phyloP scores from a whole-genome alignment of 1,140 invertebrate species.

The Sesamia nonagrioides region DNA sequence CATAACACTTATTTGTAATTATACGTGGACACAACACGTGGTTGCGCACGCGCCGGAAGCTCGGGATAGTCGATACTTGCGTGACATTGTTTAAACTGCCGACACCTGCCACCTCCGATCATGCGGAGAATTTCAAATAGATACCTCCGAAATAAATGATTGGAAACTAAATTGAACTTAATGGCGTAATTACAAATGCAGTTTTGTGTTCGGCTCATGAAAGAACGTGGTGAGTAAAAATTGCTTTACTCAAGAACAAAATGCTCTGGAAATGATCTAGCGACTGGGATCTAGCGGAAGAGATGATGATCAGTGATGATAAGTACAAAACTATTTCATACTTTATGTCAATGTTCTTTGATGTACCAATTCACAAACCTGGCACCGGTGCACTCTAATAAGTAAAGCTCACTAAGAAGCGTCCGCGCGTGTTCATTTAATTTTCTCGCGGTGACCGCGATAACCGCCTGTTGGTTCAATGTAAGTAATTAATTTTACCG shows the following conservation, averaged over 20 bases:
- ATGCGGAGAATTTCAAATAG: conserved; percentile 62
- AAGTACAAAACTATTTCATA: too few species aligned
- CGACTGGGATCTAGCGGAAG: too few species aligned
- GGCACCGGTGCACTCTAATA: conserved; percentile 16
- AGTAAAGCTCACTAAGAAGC: conserved; percentile 55
- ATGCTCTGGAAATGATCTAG: too few species aligned
- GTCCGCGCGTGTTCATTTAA: conserved; percentile 73
- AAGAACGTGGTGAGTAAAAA: too few species aligned
- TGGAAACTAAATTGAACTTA: not conserved
- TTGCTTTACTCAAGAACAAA: not conserved
- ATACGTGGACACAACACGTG: conserved; percentile 64
- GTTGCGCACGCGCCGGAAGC: conserved; percentile 75
- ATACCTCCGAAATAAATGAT: conserved; percentile 38
- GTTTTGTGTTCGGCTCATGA: not conserved
- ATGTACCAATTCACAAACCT: not conserved
- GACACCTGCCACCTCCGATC: conserved; percentile 59
- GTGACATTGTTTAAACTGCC: conserved; percentile 57
- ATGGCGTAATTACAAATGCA: not conserved
- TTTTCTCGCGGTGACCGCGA: conserved; percentile 73
- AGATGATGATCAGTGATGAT: too few species aligned
- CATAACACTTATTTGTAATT: conserved; percentile 56
- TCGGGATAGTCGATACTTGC: conserved; percentile 55
- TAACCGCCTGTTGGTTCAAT: conserved; percentile 73
- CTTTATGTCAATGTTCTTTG: not conserved
- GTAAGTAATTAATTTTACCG: conserved; percentile 76